Percentiles rank a stretch among this genome's conserved stretches.
These are phyloP conservation scores for Geothlypis trichas DNA, from an alignment of 2,113 vertebrate genomes.

Conservation along the genomic window DNA sequence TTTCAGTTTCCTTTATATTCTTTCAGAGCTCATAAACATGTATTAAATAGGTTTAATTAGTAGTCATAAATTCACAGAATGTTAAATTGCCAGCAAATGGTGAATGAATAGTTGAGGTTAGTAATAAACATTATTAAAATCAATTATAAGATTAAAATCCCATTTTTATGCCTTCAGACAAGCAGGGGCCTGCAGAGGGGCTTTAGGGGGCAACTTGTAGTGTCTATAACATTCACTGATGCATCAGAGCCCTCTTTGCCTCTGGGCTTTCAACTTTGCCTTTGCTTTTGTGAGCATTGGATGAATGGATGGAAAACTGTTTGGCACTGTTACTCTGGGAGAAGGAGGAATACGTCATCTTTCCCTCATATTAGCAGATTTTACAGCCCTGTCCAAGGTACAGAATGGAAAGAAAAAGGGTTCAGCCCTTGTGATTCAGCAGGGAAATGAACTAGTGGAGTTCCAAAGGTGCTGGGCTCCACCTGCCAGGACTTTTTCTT, in stretches of 20 bases:
- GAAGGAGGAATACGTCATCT: neutral
- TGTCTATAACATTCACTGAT: neutral
- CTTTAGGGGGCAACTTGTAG: neutral
- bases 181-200: neutral
- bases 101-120: neutral
- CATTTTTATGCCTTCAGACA: neutral
- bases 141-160: neutral
- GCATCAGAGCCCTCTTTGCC: neutral
- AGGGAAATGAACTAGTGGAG: neutral
- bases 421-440: neutral
- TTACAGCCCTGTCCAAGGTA: neutral
- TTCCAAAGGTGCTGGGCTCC: neutral
- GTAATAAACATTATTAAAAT: neutral
- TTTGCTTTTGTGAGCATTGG: neutral
- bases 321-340: neutral
- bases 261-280: neutral
- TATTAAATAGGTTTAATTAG: neutral
- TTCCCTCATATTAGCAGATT: neutral
- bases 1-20: neutral
- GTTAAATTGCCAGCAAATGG: neutral
- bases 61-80: neutral
- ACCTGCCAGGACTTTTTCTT: neutral
- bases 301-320: fast-evolving
- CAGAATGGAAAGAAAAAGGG: neutral
- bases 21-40: neutral